Conservation (phyloP, 2,113 vertebrate species). For the Colaptes auratus region DNA sequence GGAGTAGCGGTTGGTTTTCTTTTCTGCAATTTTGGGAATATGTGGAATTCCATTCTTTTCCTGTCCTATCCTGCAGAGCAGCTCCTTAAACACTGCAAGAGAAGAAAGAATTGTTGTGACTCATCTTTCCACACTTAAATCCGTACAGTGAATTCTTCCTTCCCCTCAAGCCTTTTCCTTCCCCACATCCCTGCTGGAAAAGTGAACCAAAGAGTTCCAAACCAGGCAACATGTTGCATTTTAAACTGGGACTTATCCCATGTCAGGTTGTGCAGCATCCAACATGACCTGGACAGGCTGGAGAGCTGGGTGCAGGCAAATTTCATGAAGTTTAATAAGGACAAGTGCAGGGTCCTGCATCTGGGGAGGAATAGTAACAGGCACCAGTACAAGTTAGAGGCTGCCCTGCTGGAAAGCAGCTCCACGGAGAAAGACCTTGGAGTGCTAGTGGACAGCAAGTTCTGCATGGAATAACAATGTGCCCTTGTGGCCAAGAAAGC, state of each 20-base stretch:
- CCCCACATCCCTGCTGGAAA: neutral
- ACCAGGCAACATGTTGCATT: neutral
- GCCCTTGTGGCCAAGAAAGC: too few relatives aligned
- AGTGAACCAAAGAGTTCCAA: neutral
- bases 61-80: slow-evolving; percentile 88
- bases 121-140: neutral
- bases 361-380: too few relatives aligned
- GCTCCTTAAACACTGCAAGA: slow-evolving; percentile 92
- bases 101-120: neutral
- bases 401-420: too few relatives aligned
- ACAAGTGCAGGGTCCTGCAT: too few relatives aligned
- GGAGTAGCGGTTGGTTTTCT: slow-evolving; percentile 95
- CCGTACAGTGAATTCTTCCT: neutral
- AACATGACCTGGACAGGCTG: too few relatives aligned
- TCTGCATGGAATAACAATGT: too few relatives aligned
- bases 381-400: too few relatives aligned
- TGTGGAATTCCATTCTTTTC: slow-evolving; percentile 92
- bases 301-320: too few relatives aligned
- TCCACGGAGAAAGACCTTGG: too few relatives aligned
- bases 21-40: slow-evolving; percentile 96
- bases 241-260: neutral
- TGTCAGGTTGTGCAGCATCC: neutral
- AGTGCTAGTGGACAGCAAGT: too few relatives aligned
- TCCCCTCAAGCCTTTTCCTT: neutral
- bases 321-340: too few relatives aligned